A percentile compares a stretch with the other conserved stretches of the same genome.
phyloP scores from a whole-genome alignment of 1,140 invertebrate genomes.

The Drosophila dunni region DNA sequence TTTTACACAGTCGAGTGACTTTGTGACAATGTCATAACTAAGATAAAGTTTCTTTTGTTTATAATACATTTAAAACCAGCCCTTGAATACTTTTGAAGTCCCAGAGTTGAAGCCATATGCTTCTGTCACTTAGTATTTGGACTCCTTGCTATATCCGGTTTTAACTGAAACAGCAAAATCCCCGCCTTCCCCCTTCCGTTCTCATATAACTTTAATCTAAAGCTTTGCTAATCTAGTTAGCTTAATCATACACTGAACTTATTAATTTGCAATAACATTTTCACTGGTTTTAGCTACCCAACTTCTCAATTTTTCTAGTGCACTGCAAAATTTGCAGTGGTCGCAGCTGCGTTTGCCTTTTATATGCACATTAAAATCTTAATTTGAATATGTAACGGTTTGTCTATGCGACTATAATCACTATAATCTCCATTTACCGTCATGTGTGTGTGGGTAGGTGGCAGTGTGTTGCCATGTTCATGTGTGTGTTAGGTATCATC shows the following conservation, averaged over 20 bases:
- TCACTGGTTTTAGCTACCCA: not conserved
- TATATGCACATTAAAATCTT: slow-evolving; percentile 79
- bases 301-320: too few relatives aligned
- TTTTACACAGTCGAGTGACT: slow-evolving; percentile 12
- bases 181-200: not conserved
- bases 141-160: not conserved
- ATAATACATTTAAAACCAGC: too few relatives aligned
- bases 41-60: too few relatives aligned
- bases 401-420: slow-evolving; percentile 69
- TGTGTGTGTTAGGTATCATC: slow-evolving; percentile 50
- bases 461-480: not conserved
- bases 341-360: slow-evolving; percentile 44
- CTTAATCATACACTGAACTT: slow-evolving; percentile 56
- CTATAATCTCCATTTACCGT: slow-evolving; percentile 61
- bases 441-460: slow-evolving; percentile 26
- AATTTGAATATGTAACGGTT: slow-evolving; percentile 80
- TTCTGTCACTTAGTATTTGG: too few relatives aligned
- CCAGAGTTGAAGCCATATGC: too few relatives aligned
- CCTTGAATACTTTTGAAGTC: too few relatives aligned
- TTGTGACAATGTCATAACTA: too few relatives aligned
- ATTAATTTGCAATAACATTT: slow-evolving; percentile 75
- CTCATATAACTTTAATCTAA: not conserved
- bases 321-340: not conserved
- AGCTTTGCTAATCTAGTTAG: slow-evolving; percentile 30
- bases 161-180: not conserved